A percentile compares a stretch with the other conserved stretches of the same genome.
Evolutionary conservation across 2,113 vertebrate species (phyloP).

Genomic region (Leptocoma aspasia): DNA sequence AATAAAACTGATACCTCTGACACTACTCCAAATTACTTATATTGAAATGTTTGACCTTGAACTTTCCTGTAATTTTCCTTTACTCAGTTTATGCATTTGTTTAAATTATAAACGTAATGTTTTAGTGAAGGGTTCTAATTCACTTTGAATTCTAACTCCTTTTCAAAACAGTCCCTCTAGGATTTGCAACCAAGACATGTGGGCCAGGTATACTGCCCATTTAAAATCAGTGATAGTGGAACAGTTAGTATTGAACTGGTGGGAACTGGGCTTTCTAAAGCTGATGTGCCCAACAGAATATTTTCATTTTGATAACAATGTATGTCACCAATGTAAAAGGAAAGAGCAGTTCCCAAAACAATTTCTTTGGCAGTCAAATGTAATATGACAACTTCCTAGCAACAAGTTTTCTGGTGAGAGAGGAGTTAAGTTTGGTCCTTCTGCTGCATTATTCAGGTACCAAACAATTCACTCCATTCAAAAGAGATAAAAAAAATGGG

Average conservation of each 20-base stretch:
- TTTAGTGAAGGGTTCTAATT: neutral
- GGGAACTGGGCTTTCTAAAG: neutral
- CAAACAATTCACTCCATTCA: constrained; percentile 44
- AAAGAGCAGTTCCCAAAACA: neutral
- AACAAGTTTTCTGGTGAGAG: neutral
- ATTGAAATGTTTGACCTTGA: neutral
- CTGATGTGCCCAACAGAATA: neutral
- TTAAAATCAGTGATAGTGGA: neutral
- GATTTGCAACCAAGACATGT: neutral
- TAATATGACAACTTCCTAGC: neutral
- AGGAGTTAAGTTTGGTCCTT: constrained; percentile 8
- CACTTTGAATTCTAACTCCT: neutral
- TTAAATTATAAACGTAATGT: neutral
- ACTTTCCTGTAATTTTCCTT: neutral
- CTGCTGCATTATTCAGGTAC: neutral
- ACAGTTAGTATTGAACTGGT: neutral
- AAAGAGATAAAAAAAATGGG: constrained; percentile 21
- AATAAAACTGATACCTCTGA: neutral
- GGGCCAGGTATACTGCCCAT: too few species aligned
- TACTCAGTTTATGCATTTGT: neutral
- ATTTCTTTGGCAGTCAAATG: neutral
- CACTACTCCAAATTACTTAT: neutral
- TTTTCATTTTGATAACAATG: neutral
- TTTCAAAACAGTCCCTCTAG: neutral
- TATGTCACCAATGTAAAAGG: neutral